Evolutionary conservation across 2,797 vertebrate species (phyloP).

Genomic region (Pseudomugil tenellus): DNA sequence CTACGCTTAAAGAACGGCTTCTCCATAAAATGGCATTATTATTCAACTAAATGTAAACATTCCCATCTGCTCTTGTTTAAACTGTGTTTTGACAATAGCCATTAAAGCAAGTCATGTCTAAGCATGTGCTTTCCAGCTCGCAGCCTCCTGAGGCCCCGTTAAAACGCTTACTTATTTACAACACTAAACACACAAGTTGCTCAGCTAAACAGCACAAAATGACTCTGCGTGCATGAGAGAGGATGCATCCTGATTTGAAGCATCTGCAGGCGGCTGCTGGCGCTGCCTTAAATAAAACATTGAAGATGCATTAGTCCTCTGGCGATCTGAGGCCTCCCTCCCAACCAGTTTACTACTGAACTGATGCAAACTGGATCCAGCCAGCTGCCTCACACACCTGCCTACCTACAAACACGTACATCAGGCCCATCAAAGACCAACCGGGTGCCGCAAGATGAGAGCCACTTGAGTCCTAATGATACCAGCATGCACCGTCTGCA

Average conservation of each 20-base stretch:
- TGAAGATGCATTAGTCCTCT: conserved; percentile 75
- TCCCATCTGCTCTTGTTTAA: conserved; percentile 60
- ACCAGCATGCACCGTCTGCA: conserved; percentile 68
- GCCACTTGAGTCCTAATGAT: conserved; percentile 77
- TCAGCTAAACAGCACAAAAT: conserved; percentile 74
- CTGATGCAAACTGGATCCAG: conserved; percentile 70
- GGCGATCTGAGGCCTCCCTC: conserved; percentile 61
- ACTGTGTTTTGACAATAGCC: conserved; percentile 70
- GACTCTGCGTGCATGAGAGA: conserved; percentile 29
- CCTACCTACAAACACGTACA: conserved; percentile 73
- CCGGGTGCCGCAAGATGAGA: conserved; percentile 72
- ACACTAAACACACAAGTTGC: conserved; percentile 79
- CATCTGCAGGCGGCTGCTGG: conserved; percentile 45
- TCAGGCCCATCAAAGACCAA: conserved; percentile 71
- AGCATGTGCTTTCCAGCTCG: conserved; percentile 59
- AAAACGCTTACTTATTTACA: conserved; percentile 82
- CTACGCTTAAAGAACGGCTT: conserved; percentile 64
- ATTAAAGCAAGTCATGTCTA: conserved; percentile 71
- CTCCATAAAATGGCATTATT: conserved; percentile 71
- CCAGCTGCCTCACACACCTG: conserved; percentile 83
- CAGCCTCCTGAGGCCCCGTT: conserved; percentile 71
- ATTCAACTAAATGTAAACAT: conserved; percentile 78
- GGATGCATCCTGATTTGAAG: conserved; percentile 26
- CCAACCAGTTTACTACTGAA: conserved; percentile 63
- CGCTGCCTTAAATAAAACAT: conserved; percentile 76